These are phyloP conservation scores for Etheostoma cragini DNA, from an alignment of 2,113 vertebrate genomes.

Conservation along the genomic window DNA sequence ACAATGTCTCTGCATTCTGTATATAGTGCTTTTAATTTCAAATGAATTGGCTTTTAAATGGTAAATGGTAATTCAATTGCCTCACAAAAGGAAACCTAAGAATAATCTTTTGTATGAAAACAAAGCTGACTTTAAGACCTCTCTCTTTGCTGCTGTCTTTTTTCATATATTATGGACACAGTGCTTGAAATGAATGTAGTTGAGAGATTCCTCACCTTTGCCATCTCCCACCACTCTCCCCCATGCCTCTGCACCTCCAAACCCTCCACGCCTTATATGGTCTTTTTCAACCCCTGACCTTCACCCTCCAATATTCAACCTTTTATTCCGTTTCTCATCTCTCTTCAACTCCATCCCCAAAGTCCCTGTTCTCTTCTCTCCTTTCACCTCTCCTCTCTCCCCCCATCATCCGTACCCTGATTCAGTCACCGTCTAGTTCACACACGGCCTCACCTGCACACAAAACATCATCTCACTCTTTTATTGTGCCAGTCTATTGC, in stretches of 20 bases:
- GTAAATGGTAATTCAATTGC: neutral
- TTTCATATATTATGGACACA: slow-evolving; percentile 30
- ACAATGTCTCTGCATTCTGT: slow-evolving; percentile 41
- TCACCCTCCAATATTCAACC: slow-evolving; percentile 57
- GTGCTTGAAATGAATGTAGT: slow-evolving; percentile 49
- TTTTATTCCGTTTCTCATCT: slow-evolving; percentile 62
- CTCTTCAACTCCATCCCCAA: slow-evolving; percentile 6
- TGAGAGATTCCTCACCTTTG: slow-evolving; percentile 51
- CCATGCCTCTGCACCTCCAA: slow-evolving; percentile 41
- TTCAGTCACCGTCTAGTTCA: slow-evolving; percentile 76
- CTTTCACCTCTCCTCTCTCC: neutral
- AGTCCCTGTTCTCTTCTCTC: slow-evolving; percentile 16
- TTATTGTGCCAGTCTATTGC: slow-evolving; percentile 74
- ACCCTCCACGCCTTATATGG: slow-evolving; percentile 35
- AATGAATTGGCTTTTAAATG: slow-evolving; percentile 19
- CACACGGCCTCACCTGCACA: slow-evolving; percentile 68
- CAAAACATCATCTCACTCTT: slow-evolving; percentile 67
- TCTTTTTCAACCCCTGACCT: slow-evolving; percentile 62
- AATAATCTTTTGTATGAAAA: slow-evolving; percentile 26
- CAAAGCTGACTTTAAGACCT: slow-evolving; percentile 23
- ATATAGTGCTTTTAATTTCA: slow-evolving; percentile 36
- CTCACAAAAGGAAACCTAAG: slow-evolving; percentile 7
- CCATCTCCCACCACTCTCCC: slow-evolving; percentile 43
- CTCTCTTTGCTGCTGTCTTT: slow-evolving; percentile 15
- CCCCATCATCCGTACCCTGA: slow-evolving; percentile 55